Conservation (phyloP, 1,140 invertebrate genomes). For the Zaprionus africanus region DNA sequence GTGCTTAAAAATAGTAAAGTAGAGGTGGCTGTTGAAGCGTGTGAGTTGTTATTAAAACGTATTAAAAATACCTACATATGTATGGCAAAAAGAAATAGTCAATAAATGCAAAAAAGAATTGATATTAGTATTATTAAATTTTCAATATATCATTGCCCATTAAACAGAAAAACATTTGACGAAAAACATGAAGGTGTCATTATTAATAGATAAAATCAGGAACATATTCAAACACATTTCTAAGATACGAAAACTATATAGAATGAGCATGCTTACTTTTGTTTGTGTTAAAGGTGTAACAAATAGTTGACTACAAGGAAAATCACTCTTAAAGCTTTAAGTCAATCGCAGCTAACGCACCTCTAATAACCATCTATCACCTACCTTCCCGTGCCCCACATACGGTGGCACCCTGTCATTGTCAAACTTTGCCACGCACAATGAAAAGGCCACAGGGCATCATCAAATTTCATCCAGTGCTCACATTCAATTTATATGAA, state of each 20-base stretch:
- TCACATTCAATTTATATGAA: conserved; percentile 57
- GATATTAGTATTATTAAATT: too few species aligned
- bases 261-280: not conserved
- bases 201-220: too few species aligned
- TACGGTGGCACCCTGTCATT: not conserved
- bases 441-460: conserved; percentile 21
- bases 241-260: not conserved
- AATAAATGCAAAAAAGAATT: too few species aligned
- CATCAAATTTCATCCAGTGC: conserved; percentile 44
- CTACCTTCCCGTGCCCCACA: not conserved
- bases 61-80: too few species aligned
- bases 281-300: not conserved
- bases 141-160: too few species aligned
- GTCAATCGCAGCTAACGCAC: conserved; percentile 12
- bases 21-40: too few species aligned
- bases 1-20: too few species aligned
- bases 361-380: conserved; percentile 4
- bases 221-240: too few species aligned
- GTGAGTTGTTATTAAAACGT: too few species aligned
- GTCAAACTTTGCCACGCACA: conserved; percentile 30
- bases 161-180: too few species aligned
- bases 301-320: not conserved
- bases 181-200: too few species aligned
- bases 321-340: conserved; percentile 16
- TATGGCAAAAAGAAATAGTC: too few species aligned